Evolutionary conservation across 2,888 invertebrate species (phyloP).

Genomic region (Heteromurus nitidus): DNA sequence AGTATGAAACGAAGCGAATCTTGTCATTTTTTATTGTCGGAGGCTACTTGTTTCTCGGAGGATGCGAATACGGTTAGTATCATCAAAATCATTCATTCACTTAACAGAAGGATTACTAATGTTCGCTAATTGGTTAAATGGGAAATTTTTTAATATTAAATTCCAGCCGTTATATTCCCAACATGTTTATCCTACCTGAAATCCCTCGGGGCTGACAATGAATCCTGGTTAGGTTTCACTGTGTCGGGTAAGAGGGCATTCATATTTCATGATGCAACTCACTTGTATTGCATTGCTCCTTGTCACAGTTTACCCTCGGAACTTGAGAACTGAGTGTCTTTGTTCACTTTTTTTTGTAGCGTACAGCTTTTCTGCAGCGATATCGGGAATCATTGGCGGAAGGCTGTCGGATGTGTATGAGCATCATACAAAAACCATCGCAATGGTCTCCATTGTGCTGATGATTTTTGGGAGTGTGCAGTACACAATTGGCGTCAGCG

Average conservation of each 20-base stretch:
- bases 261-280: constrained; percentile 1
- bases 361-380: constrained; percentile 76
- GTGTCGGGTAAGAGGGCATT: constrained; percentile 73
- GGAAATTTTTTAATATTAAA: constrained; percentile 14
- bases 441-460: constrained; percentile 75
- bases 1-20: constrained; percentile 71
- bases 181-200: constrained; percentile 76
- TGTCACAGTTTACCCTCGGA: background rate
- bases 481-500: constrained; percentile 76
- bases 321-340: constrained; percentile 18
- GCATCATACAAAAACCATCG: constrained; percentile 73
- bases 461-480: constrained; percentile 76
- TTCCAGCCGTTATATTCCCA: constrained; percentile 77
- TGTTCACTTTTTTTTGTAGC: constrained; percentile 71
- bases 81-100: background rate
- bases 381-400: constrained; percentile 76
- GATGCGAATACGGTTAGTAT: constrained; percentile 76
- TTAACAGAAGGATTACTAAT: no score
- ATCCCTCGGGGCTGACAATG: constrained; percentile 74
- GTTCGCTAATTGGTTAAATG: background rate
- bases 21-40: constrained; percentile 71
- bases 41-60: constrained; percentile 75
- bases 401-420: constrained; percentile 75
- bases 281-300: background rate
- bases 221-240: constrained; percentile 76